Conservation (phyloP, 2,797 vertebrate genomes). For the Semaprochilodus insignis region DNA sequence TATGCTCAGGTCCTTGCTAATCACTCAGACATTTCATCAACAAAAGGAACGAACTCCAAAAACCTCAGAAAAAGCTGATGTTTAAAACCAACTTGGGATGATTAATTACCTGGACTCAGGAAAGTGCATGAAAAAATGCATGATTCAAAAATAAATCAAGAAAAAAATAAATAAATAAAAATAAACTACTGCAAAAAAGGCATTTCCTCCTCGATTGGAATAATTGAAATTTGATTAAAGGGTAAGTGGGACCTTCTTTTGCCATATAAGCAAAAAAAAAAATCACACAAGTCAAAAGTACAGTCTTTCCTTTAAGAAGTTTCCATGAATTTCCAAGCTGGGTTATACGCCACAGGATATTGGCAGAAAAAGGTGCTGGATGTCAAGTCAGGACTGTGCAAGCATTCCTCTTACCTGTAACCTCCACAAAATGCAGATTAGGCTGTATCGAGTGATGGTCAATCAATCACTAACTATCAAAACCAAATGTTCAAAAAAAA, state of each 20-base stretch:
- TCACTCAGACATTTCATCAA: constrained; percentile 77
- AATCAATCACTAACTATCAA: constrained; percentile 81
- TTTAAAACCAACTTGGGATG: constrained; percentile 81
- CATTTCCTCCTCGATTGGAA: constrained; percentile 71
- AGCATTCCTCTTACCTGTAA: constrained; percentile 70
- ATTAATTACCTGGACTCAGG: constrained; percentile 79
- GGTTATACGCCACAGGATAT: constrained; percentile 77
- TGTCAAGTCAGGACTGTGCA: constrained; percentile 30
- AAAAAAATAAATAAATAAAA: constrained; percentile 32
- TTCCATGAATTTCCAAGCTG: constrained; percentile 68
- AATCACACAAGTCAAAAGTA: constrained; percentile 69
- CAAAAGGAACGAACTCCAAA: constrained; percentile 73
- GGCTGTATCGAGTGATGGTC: constrained; percentile 67
- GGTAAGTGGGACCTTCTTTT: constrained; percentile 71
- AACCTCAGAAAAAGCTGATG: constrained; percentile 71
- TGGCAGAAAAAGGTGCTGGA: constrained; percentile 1
- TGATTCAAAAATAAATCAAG: constrained; percentile 71
- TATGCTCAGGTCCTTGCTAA: constrained; percentile 78
- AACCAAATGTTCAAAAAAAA: constrained; percentile 27
- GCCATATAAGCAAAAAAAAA: constrained; percentile 74
- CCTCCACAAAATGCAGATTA: constrained; percentile 77
- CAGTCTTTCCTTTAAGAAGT: constrained; percentile 69
- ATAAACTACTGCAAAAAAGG: constrained; percentile 61
- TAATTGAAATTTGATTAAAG: constrained; percentile 83
- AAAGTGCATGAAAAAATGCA: constrained; percentile 76